These are phyloP conservation scores for Stenurella melanura DNA, from an alignment of 2,888 invertebrate genomes.

Conservation along the genomic window DNA sequence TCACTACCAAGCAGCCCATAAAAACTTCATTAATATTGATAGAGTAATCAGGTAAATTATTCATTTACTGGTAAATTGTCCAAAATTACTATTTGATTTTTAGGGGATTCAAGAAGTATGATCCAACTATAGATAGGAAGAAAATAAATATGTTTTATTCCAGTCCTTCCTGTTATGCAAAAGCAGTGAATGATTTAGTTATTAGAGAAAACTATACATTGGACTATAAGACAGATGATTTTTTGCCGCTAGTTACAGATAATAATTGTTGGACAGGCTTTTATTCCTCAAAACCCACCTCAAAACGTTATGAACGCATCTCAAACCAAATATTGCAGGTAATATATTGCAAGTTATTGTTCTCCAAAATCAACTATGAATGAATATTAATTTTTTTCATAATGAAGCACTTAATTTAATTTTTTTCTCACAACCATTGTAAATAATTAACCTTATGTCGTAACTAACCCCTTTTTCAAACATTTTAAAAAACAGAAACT, in stretches of 20 bases:
- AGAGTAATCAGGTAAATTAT: conserved; percentile 70
- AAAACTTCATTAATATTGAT: conserved; percentile 79
- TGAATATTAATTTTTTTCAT: too few relatives aligned
- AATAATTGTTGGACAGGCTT: conserved; percentile 85
- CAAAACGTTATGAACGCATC: conserved; percentile 75
- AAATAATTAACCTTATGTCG: too few relatives aligned
- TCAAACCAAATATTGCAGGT: conserved; percentile 76
- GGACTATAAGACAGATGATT: conserved; percentile 76
- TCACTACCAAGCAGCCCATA: conserved; percentile 76
- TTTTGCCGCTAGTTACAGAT: conserved; percentile 81
- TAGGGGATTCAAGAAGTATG: conserved; percentile 46
- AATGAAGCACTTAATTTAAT: too few relatives aligned
- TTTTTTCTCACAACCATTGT: too few relatives aligned
- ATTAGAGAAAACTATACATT: conserved; percentile 62
- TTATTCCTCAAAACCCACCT: conserved; percentile 77
- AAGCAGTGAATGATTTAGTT: conserved; percentile 77
- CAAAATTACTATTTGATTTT: conserved; percentile 5
- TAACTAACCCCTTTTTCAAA: too few relatives aligned
- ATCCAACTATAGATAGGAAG: conserved; percentile 58
- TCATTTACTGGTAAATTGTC: background rate
- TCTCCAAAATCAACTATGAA: too few relatives aligned
- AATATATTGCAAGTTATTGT: background rate
- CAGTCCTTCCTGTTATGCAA: conserved; percentile 87
- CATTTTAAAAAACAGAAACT: too few relatives aligned
- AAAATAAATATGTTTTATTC: conserved; percentile 86